Conservation (phyloP, 1,140 invertebrate genomes). For the Heliconius melpomene region DNA sequence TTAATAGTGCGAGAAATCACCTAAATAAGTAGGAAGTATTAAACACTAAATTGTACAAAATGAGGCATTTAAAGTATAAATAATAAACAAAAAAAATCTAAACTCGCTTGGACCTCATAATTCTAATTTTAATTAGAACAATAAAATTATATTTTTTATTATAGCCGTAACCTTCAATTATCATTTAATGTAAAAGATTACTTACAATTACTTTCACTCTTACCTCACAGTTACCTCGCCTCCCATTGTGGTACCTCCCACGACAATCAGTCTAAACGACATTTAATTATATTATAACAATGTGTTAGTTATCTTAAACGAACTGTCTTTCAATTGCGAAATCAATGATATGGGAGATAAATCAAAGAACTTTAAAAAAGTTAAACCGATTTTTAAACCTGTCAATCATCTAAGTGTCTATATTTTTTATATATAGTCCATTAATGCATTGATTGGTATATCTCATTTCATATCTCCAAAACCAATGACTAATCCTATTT, state of each 20-base stretch:
- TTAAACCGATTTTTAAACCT: too few species aligned
- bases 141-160: not conserved
- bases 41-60: too few species aligned
- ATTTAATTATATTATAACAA: not conserved
- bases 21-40: too few species aligned
- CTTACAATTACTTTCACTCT: not conserved
- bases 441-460: too few species aligned
- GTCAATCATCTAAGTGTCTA: too few species aligned
- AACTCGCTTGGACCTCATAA: not conserved
- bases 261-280: not conserved
- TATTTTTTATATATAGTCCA: too few species aligned
- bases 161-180: not conserved
- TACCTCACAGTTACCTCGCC: conserved; percentile 1
- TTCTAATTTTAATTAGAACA: not conserved
- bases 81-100: not conserved
- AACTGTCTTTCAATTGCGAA: not conserved
- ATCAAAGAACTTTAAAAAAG: too few species aligned
- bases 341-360: not conserved
- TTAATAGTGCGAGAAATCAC: too few species aligned
- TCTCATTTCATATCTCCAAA: too few species aligned
- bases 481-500: too few species aligned
- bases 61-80: too few species aligned
- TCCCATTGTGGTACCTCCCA: not conserved
- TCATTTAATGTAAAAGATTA: not conserved
- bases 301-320: not conserved